Conservation (phyloP, 2,888 invertebrate genomes). For the Idaea aversata region DNA sequence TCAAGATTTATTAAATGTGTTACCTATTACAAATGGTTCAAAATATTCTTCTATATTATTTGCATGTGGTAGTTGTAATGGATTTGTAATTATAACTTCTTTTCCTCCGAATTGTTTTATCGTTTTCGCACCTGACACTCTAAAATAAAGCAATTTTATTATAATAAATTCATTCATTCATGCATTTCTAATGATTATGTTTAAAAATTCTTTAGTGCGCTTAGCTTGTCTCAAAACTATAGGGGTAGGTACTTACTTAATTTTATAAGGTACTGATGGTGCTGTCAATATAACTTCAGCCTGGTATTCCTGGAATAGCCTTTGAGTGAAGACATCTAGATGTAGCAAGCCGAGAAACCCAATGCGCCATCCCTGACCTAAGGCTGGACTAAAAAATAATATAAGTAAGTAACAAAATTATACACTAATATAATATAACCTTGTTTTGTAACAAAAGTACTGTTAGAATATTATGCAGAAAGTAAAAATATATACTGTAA, state of each 20-base stretch:
- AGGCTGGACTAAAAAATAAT: constrained; percentile 83
- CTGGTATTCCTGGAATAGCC: constrained; percentile 90
- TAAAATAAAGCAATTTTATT: constrained; percentile 67
- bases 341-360: constrained; percentile 93
- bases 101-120: constrained; percentile 83
- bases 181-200: neutral
- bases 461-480: neutral
- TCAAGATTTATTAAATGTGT: constrained; percentile 14
- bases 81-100: constrained; percentile 86
- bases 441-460: too few relatives aligned
- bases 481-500: too few relatives aligned
- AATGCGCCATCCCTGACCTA: constrained; percentile 93
- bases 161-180: neutral
- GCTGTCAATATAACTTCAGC: constrained; percentile 91
- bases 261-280: constrained; percentile 92
- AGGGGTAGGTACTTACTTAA: constrained; percentile 54
- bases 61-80: constrained; percentile 85
- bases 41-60: constrained; percentile 85
- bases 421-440: too few relatives aligned
- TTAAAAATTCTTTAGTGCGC: neutral
- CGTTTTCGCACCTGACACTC: constrained; percentile 86
- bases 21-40: constrained; percentile 93
- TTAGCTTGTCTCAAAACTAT: neutral
- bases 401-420: constrained; percentile 5
- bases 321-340: constrained; percentile 93